phyloP scores from a whole-genome alignment of 2,888 invertebrate genomes.

The Strigamia transsilvanica region DNA sequence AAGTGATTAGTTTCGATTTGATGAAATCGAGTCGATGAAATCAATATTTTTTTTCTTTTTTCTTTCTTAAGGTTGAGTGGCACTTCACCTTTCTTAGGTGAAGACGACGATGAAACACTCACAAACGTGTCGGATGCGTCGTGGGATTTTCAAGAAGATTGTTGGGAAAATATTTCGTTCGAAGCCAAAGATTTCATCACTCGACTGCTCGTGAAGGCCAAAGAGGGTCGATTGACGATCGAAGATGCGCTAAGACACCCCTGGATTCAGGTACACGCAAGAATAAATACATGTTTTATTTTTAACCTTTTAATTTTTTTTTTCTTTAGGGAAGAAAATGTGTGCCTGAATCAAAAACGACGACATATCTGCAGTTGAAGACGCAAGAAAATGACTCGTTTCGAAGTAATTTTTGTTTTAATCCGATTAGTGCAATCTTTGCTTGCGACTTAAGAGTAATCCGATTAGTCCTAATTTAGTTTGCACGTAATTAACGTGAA shows the following conservation, averaged over 20 bases:
- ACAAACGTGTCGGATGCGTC: conserved; percentile 51
- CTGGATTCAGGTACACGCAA: conserved; percentile 40
- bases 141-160: conserved; percentile 53
- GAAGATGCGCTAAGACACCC: conserved; percentile 52
- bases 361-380: neutral
- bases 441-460: too few species aligned
- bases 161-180: conserved; percentile 50
- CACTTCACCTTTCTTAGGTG: conserved; percentile 51
- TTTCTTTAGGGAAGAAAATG: conserved; percentile 11
- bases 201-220: conserved; percentile 38
- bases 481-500: too few species aligned
- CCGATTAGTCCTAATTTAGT: too few species aligned
- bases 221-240: conserved; percentile 50
- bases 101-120: conserved; percentile 51
- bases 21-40: neutral
- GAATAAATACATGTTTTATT: neutral
- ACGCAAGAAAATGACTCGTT: neutral
- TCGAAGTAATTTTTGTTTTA: neutral
- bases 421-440: neutral
- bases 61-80: conserved; percentile 50
- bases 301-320: too few species aligned
- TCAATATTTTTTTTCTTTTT: conserved; percentile 9
- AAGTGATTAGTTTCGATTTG: conserved; percentile 66
- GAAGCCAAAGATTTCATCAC: conserved; percentile 53
- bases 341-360: neutral